Evolutionary conservation across 2,888 invertebrate species (phyloP).

Genomic region (Parnassius glacialis): DNA sequence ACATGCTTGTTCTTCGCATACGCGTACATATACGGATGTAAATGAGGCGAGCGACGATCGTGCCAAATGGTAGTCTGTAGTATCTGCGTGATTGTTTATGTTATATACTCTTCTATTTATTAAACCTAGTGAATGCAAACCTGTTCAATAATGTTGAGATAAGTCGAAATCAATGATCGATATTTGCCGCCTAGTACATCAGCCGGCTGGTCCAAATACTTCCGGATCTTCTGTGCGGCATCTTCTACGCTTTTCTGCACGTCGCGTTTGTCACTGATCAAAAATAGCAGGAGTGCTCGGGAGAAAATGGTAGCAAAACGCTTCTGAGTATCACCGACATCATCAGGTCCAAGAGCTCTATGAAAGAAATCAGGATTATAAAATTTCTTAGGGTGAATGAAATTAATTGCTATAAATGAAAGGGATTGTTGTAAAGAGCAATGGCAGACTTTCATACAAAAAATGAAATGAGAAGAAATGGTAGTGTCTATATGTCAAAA

Average conservation of each 20-base stretch:
- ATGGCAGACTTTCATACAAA: too few species aligned
- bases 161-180: neutral
- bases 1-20: too few species aligned
- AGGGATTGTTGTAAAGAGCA: too few species aligned
- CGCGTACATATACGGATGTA: too few species aligned
- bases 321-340: conserved; percentile 2
- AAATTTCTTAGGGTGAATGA: neutral
- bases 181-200: conserved; percentile 1
- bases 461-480: neutral
- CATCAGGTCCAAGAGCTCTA: conserved; percentile 18
- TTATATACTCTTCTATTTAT: neutral
- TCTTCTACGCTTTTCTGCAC: neutral
- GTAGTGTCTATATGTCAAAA: too few species aligned
- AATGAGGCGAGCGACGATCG: too few species aligned
- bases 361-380: too few species aligned
- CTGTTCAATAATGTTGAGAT: conserved; percentile 1
- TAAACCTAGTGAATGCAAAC: conserved; percentile 1
- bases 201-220: conserved; percentile 1
- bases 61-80: too few species aligned
- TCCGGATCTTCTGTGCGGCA: neutral
- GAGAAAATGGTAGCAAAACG: conserved; percentile 13
- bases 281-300: neutral
- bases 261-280: neutral
- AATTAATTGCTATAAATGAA: too few species aligned
- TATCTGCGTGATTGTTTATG: too few species aligned